Evolutionary conservation across 2,797 vertebrate genomes (phyloP).

Genomic region (Ammospiza maritima): DNA sequence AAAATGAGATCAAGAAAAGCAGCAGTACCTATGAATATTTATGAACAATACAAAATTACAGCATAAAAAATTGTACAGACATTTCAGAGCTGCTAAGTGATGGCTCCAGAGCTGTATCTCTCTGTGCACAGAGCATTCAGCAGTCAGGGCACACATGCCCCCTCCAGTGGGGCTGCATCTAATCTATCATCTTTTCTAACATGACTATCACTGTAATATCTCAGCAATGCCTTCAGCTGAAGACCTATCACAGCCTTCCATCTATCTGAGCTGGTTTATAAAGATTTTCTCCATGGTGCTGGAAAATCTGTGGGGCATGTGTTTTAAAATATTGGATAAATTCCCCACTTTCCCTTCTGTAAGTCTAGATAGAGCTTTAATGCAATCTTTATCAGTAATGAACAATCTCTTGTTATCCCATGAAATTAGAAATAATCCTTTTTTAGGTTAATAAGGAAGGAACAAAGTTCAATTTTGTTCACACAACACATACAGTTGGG

Average conservation of each 20-base stretch:
- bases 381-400: neutral
- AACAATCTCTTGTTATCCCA: neutral
- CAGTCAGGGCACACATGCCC: conserved; percentile 58
- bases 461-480: conserved; percentile 30
- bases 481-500: neutral
- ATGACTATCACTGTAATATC: conserved; percentile 62
- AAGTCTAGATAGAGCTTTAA: conserved; percentile 4
- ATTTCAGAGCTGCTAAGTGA: conserved; percentile 66
- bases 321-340: conserved; percentile 28
- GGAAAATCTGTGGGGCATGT: conserved; percentile 19
- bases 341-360: neutral
- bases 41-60: conserved; percentile 65
- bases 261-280: conserved; percentile 24
- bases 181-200: conserved; percentile 71
- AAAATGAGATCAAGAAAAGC: conserved; percentile 46
- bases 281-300: conserved; percentile 18
- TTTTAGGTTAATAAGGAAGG: neutral
- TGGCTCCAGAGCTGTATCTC: conserved; percentile 41
- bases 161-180: conserved; percentile 61
- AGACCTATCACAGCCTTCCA: conserved; percentile 50
- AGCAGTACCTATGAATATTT: conserved; percentile 57
- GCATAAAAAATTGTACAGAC: conserved; percentile 60
- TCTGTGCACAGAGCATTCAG: conserved; percentile 13
- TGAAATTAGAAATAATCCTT: conserved; percentile 34
- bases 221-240: conserved; percentile 51